Evolutionary conservation across 2,888 invertebrate species (phyloP).

Genomic region (Heliconius erato): DNA sequence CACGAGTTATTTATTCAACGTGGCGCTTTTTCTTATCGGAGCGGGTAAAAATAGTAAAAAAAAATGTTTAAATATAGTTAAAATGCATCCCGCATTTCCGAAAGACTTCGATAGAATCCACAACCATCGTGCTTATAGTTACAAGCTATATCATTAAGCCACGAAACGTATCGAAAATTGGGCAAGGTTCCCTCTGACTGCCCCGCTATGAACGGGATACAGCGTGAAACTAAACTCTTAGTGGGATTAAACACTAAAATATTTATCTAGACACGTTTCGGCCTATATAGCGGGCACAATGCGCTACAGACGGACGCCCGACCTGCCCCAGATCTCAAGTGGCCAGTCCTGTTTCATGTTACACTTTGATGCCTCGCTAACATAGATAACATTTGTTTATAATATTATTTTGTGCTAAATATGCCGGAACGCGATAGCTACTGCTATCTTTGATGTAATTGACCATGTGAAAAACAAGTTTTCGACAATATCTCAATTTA

Average conservation of each 20-base stretch:
- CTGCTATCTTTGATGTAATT: no score
- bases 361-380: slow-evolving; percentile 20
- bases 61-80: no score
- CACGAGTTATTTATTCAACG: no score
- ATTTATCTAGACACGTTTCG: background rate
- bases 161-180: no score
- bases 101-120: no score
- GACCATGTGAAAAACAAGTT: background rate
- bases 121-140: no score
- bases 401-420: slow-evolving; percentile 14
- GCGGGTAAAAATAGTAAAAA: no score
- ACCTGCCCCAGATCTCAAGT: slow-evolving; percentile 29
- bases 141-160: no score
- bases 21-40: no score
- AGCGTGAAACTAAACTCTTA: background rate
- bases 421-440: background rate
- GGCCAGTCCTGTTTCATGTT: slow-evolving; percentile 32
- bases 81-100: no score
- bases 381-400: slow-evolving; percentile 22
- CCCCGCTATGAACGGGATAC: background rate
- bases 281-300: slow-evolving; percentile 21
- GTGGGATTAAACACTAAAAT: background rate
- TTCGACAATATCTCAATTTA: no score
- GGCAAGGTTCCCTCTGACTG: background rate
- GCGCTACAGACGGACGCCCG: slow-evolving; percentile 11